Percentiles rank a stretch among this genome's conserved stretches.
phyloP scores from a whole-genome alignment of 2,888 invertebrate genomes.

The Caenorhabditis sp. region DNA sequence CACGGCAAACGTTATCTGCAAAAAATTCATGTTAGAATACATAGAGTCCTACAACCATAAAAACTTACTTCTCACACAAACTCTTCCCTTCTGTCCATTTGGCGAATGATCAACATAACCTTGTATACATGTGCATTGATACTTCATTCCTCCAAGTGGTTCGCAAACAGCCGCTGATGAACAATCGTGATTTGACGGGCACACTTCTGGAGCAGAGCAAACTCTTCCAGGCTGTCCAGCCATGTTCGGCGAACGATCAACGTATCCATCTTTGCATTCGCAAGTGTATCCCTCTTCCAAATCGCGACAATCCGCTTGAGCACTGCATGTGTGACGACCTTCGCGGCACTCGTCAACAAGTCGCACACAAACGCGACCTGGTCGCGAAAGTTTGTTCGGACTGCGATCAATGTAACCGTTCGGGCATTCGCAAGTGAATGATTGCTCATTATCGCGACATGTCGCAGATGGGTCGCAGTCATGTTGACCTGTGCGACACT shows the following conservation, averaged over 20 bases:
- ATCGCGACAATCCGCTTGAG: slow-evolving; percentile 70
- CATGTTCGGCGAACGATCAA: slow-evolving; percentile 70
- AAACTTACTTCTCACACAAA: slow-evolving; percentile 67
- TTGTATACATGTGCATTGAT: slow-evolving; percentile 70
- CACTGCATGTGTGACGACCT: slow-evolving; percentile 66
- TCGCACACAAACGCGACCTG: slow-evolving; percentile 68
- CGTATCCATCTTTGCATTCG: slow-evolving; percentile 70
- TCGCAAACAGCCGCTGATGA: slow-evolving; percentile 70
- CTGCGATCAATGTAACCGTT: slow-evolving; percentile 66
- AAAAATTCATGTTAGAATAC: background rate
- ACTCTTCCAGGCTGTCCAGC: slow-evolving; percentile 69
- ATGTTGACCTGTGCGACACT: slow-evolving; percentile 65
- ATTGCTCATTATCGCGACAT: slow-evolving; percentile 70
- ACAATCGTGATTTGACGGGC: slow-evolving; percentile 70
- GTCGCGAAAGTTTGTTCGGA: slow-evolving; percentile 64
- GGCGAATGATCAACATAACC: slow-evolving; percentile 69
- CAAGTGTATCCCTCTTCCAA: slow-evolving; percentile 71
- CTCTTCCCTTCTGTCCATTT: slow-evolving; percentile 55
- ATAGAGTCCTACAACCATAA: background rate
- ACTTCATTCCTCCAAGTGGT: slow-evolving; percentile 68
- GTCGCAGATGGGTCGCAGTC: slow-evolving; percentile 69
- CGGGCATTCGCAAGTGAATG: slow-evolving; percentile 69
- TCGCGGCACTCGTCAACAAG: slow-evolving; percentile 65
- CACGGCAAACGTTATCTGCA: slow-evolving; percentile 68
- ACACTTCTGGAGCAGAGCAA: slow-evolving; percentile 68